phyloP scores from a whole-genome alignment of 37 sponge, comb jelly and placozoan genomes.

The Aphrocallistes beatrix region DNA sequence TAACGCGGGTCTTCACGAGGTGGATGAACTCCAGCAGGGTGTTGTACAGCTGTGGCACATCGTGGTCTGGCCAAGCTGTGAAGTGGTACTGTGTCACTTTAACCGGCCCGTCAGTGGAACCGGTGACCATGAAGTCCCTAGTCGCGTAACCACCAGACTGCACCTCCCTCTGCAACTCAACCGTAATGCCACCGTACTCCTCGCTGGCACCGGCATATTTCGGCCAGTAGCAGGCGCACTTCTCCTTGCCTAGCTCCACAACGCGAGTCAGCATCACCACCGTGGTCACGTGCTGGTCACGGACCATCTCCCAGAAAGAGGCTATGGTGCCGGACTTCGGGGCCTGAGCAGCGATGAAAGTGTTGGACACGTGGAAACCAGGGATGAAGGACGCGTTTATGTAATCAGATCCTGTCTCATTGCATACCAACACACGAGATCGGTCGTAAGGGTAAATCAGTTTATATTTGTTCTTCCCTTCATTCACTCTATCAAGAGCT shows the following conservation, averaged over 20 bases:
- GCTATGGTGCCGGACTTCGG: neutral
- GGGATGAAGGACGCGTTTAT: neutral
- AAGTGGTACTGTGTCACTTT: neutral
- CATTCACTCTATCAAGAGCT: neutral
- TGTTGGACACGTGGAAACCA: neutral
- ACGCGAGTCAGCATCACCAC: constrained; percentile 1
- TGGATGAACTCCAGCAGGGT: neutral
- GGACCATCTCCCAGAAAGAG: neutral
- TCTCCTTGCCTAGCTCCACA: constrained; percentile 2
- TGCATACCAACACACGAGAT: neutral
- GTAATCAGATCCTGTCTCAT: neutral
- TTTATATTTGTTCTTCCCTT: neutral
- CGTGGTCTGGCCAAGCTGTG: neutral
- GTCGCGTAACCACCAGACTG: neutral
- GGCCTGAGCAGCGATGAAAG: neutral
- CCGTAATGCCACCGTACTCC: neutral
- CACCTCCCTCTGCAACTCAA: neutral
- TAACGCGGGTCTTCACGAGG: neutral
- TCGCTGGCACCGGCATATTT: neutral
- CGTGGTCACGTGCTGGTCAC: neutral
- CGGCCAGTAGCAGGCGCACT: neutral
- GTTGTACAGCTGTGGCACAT: neutral
- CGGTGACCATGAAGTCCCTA: neutral
- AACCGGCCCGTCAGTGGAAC: neutral
- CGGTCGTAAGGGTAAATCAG: neutral